Base-by-base conservation (phyloP, 1,140 invertebrate genomes). In the Leptoteleia sp. region DNA sequence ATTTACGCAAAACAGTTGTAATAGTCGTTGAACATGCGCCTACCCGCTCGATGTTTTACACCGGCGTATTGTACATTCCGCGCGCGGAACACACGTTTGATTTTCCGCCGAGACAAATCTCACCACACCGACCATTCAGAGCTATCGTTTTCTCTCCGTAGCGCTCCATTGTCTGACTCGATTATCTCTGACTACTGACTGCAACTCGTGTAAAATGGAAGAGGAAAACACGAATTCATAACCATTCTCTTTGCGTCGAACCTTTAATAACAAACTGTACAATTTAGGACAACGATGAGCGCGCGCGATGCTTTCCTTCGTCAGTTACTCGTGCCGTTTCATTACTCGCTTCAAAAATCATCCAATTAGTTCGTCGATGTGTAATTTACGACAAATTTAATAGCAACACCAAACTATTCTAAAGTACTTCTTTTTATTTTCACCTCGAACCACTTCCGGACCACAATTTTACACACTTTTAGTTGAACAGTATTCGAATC, bases 21-120 rank as follows among this genome's bases (percentile, higher is more conserved):
- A 76, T 50, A 43, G 65, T 61, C 54, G 37, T 47, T 43, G 71
- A 67, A 59, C 54, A 57, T 54, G 43, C 29, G 48, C 29, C 61
- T 54, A 71, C n/a, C n/a, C 22, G 17, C 42, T 48, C 37, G 50
- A 17, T 59, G 37, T 77, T 76, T 76, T 65, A 75, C n/a, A n/a
- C 9, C 57, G 50, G 55, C 50, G 52, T 45, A 71, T 71, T 70
- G 65, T 59, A 45, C 61, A 67, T 67, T 78, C 54, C 67, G 42
- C 42, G 11, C 73, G 40, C 64, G 35, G 29, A 76, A 67, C 61
- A 76, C 72, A 62, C 73, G 59, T 78, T 71, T 78, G 67, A 78
- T 71, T 78, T 78, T 72, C 67, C 75, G 61, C 67, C 29, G 61
- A 78, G 67, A 67, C 61, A 72, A 67, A 78, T 72, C 61, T 78